These are phyloP conservation scores for Syrista parreyssii DNA, from an alignment of 2,888 invertebrate species.

Conservation along the genomic window DNA sequence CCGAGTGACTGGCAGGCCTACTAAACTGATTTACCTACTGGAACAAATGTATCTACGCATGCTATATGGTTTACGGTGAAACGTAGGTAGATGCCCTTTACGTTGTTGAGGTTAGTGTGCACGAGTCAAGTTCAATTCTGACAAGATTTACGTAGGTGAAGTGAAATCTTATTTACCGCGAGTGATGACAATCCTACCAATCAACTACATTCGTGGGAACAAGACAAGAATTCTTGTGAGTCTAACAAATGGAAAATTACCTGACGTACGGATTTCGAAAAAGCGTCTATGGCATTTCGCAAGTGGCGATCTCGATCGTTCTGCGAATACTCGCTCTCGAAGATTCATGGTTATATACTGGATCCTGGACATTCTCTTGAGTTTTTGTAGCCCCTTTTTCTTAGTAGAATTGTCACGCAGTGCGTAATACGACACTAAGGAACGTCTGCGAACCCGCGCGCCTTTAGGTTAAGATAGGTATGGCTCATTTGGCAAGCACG, in stretches of 20 bases:
- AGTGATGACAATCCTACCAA: not conserved
- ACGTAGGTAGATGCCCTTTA: not conserved
- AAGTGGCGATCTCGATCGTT: not conserved
- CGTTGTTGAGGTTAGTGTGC: not conserved
- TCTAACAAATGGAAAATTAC: not conserved
- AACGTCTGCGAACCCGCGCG: not conserved
- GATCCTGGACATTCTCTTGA: slow-evolving; percentile 4
- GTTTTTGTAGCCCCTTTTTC: not conserved
- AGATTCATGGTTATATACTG: slow-evolving; percentile 1
- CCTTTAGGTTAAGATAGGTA: not conserved
- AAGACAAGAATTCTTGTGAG: not conserved
- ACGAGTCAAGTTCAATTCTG: not conserved
- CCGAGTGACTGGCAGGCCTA: not conserved
- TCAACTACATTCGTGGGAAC: not conserved
- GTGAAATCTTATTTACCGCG: not conserved
- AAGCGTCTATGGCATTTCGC: not conserved
- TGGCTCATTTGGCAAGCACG: not conserved
- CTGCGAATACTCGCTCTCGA: not conserved
- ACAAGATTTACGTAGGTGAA: not conserved
- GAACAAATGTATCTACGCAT: too few species aligned
- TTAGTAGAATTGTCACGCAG: not conserved
- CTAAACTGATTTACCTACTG: not conserved
- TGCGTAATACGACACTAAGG: not conserved
- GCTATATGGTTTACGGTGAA: not conserved
- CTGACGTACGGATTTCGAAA: not conserved